Base-by-base conservation (phyloP, 1,140 invertebrate genomes). In the Ganaspis sp. region DNA sequence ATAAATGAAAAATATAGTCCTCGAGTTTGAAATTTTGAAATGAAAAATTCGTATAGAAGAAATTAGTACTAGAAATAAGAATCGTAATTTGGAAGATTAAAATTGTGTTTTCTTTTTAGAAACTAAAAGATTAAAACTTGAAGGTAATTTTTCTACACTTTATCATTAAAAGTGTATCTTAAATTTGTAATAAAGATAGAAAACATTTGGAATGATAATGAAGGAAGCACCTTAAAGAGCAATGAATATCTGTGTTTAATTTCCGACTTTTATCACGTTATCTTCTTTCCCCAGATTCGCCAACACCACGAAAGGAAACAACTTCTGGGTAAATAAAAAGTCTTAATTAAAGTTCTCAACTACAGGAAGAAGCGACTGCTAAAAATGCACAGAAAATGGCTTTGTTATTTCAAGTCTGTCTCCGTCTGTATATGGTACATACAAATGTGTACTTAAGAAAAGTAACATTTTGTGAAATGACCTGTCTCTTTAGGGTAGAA, bases 181-280 rank as follows among this genome's bases (percentile, higher is more conserved):
- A 34, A 34, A 3, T 34, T 23, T 26, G 12, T 26, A 69, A 26
- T 69, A 26, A 34, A 34, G 29, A 34, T 3, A 34, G 29, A 3
- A 34, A 34, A 23, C 6, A 23, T 64, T 64, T 1, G 34, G 34
- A 40, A 26, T 1, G 26, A 64, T 1, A 29, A 26, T 26, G 11
- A 29, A 64, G 23, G 15, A 64, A 64, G n/a, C 23, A 29, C 6
- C 11, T 64, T 1, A 3, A 64, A n/a, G 11, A 73, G 9, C 40
- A 70, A 83, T 80, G 75, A 81, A 79, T 75, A 74, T 26, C 73
- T 77, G 49, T 26, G 70, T 79, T 77, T 83, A 78, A 76, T 81
- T 81, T 81, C 75, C 72, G 70, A 45, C 45, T 49, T 34, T 34
- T 49, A 49, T 49, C 12, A 4, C 45, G 26, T 38, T 73, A 58